Percentiles rank a stretch among this genome's conserved stretches.
These are phyloP conservation scores for Orthosia gracilis DNA, from an alignment of 2,888 invertebrate species.

Conservation along the genomic window DNA sequence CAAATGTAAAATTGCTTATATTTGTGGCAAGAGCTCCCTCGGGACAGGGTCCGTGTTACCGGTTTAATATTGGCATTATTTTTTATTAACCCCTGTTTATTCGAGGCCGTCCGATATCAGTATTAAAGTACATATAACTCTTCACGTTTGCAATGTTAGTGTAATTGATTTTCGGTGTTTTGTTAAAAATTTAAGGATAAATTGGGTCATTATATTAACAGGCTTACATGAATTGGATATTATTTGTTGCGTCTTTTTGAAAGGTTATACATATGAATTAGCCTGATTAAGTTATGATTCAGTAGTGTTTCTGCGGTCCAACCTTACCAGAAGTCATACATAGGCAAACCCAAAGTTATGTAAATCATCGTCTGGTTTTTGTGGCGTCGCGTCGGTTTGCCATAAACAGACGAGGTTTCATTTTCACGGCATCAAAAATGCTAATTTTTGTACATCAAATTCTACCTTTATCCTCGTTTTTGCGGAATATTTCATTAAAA, in stretches of 20 bases:
- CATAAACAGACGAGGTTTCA: slow-evolving; percentile 70
- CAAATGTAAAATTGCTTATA: slow-evolving; percentile 73
- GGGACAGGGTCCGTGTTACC: slow-evolving; percentile 72
- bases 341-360: slow-evolving; percentile 67
- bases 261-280: not conserved
- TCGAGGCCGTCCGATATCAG: slow-evolving; percentile 69
- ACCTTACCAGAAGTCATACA: no score
- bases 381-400: slow-evolving; percentile 33
- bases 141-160: slow-evolving; percentile 59
- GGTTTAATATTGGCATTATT: slow-evolving; percentile 81
- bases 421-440: slow-evolving; percentile 84
- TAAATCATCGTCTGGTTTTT: slow-evolving; percentile 60
- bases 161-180: slow-evolving; percentile 61
- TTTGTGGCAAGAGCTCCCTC: slow-evolving; percentile 69
- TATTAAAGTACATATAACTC: slow-evolving; percentile 65
- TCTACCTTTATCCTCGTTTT: slow-evolving; percentile 78
- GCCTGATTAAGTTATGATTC: slow-evolving; percentile 6
- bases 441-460: slow-evolving; percentile 84
- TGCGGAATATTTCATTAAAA: slow-evolving; percentile 88
- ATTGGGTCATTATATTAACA: not conserved
- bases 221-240: not conserved
- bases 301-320: no score
- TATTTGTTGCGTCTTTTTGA: not conserved
- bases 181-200: not conserved
- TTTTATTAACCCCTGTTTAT: slow-evolving; percentile 80